phyloP scores from a whole-genome alignment of 2,888 invertebrate species.

The Epistrophella euchroma region DNA sequence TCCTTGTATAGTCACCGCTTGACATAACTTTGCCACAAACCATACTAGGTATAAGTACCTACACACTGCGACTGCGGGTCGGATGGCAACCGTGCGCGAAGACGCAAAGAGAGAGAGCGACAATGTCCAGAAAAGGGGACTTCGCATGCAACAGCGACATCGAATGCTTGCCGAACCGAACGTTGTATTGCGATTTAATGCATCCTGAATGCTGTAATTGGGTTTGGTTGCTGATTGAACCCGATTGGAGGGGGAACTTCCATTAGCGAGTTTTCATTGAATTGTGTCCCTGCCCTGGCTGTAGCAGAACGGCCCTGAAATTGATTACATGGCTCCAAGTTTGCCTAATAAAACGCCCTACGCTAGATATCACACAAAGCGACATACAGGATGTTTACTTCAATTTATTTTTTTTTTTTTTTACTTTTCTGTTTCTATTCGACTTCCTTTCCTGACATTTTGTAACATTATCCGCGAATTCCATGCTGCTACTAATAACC shows the following conservation, averaged over 20 bases:
- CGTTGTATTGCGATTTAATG: slow-evolving; percentile 64
- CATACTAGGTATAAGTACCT: slow-evolving; percentile 8
- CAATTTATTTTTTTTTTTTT: slow-evolving; percentile 14
- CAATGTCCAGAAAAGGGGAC: slow-evolving; percentile 26
- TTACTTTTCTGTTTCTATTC: not conserved
- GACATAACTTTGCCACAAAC: slow-evolving; percentile 40
- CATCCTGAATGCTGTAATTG: slow-evolving; percentile 72
- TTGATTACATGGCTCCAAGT: slow-evolving; percentile 31
- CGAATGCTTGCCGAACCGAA: slow-evolving; percentile 27
- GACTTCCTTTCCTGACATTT: slow-evolving; percentile 45
- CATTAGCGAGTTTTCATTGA: slow-evolving; percentile 55
- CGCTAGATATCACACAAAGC: slow-evolving; percentile 4
- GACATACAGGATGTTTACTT: slow-evolving; percentile 27
- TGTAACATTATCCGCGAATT: slow-evolving; percentile 49
- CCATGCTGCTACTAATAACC: slow-evolving; percentile 61
- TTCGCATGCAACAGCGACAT: slow-evolving; percentile 24
- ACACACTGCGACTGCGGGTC: not conserved
- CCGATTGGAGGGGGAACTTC: slow-evolving; percentile 64
- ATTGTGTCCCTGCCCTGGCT: slow-evolving; percentile 25
- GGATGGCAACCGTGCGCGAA: not conserved
- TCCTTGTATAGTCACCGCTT: slow-evolving; percentile 57
- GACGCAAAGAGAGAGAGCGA: slow-evolving; percentile 7
- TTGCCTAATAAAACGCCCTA: slow-evolving; percentile 43
- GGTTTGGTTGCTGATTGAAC: slow-evolving; percentile 66
- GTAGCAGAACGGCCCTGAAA: slow-evolving; percentile 23